These are phyloP conservation scores for Petrosia ficiformis DNA, from an alignment of 37 sponge, comb jelly and placozoan genomes.

Conservation along the genomic window DNA sequence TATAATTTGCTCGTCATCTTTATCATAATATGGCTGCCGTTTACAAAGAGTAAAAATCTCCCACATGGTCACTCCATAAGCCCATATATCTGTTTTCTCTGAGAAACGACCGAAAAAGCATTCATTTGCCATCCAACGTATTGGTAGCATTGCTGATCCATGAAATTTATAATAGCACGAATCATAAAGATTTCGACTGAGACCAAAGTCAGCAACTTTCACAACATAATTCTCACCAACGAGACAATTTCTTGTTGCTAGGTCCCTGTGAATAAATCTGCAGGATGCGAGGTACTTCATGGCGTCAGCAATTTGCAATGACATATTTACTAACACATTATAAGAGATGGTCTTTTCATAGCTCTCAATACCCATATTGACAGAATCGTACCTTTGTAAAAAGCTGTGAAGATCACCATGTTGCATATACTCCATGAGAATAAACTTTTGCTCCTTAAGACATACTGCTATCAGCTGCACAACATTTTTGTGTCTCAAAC, in stretches of 20 bases:
- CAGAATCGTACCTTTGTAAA: slow-evolving; percentile 28
- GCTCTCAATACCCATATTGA: background rate
- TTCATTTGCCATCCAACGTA: slow-evolving; percentile 79
- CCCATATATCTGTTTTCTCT: slow-evolving; percentile 72
- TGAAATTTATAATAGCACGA: slow-evolving; percentile 54
- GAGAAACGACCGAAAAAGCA: slow-evolving; percentile 76
- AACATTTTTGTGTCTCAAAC: slow-evolving; percentile 52
- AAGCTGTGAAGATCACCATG: slow-evolving; percentile 69
- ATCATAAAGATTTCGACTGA: slow-evolving; percentile 65
- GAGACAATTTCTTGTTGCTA: slow-evolving; percentile 75
- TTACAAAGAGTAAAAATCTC: slow-evolving; percentile 60
- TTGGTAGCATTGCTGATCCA: slow-evolving; percentile 44
- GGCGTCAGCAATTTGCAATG: slow-evolving; percentile 54
- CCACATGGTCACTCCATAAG: slow-evolving; percentile 77
- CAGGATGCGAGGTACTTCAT: slow-evolving; percentile 59
- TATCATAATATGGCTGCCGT: slow-evolving; percentile 41
- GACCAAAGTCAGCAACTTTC: slow-evolving; percentile 74
- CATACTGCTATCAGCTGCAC: slow-evolving; percentile 59
- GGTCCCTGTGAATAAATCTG: slow-evolving; percentile 65
- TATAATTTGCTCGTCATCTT: slow-evolving; percentile 58
- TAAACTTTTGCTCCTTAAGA: slow-evolving; percentile 26
- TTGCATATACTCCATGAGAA: slow-evolving; percentile 72
- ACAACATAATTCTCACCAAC: slow-evolving; percentile 55
- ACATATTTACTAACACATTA: slow-evolving; percentile 25
- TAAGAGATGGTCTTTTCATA: slow-evolving; percentile 7